These are phyloP conservation scores for Trissolcus brochymenae DNA, from an alignment of 2,888 invertebrate species.

Conservation along the genomic window DNA sequence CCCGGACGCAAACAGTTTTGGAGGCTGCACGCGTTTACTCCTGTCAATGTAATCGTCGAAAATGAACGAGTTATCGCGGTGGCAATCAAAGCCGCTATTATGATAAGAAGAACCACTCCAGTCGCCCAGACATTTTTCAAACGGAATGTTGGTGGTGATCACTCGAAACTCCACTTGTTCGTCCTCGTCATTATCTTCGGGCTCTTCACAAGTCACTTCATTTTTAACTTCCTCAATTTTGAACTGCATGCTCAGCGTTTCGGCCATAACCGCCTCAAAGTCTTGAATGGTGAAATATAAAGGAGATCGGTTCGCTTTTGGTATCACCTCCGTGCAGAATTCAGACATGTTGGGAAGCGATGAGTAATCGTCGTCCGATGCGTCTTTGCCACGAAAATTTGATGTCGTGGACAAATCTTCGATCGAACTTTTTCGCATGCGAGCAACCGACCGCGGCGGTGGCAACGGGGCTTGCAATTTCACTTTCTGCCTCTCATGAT, in stretches of 20 bases:
- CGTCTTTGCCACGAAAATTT: constrained; percentile 1
- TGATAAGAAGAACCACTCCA: constrained; percentile 61
- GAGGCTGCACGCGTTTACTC: constrained; percentile 55
- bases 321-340: neutral
- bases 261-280: constrained; percentile 69
- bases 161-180: constrained; percentile 67
- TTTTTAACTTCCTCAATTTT: constrained; percentile 26
- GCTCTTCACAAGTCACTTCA: constrained; percentile 18
- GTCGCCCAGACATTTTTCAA: constrained; percentile 66
- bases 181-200: constrained; percentile 26
- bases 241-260: constrained; percentile 28
- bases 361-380: constrained; percentile 13
- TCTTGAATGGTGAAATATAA: constrained; percentile 71
- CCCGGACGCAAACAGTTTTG: constrained; percentile 23
- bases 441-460: constrained; percentile 38
- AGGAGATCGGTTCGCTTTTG: constrained; percentile 59
- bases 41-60: constrained; percentile 71
- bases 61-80: constrained; percentile 53
- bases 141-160: constrained; percentile 70
- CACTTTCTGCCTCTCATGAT: constrained; percentile 46
- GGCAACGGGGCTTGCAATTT: constrained; percentile 57
- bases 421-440: constrained; percentile 37
- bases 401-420: constrained; percentile 24
- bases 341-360: constrained; percentile 26
- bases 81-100: constrained; percentile 26